Evolutionary conservation across 2,113 vertebrate species (phyloP), one percentile per base, ranked within the genome.

Genomic region (Lipotes vexillifer): DNA sequence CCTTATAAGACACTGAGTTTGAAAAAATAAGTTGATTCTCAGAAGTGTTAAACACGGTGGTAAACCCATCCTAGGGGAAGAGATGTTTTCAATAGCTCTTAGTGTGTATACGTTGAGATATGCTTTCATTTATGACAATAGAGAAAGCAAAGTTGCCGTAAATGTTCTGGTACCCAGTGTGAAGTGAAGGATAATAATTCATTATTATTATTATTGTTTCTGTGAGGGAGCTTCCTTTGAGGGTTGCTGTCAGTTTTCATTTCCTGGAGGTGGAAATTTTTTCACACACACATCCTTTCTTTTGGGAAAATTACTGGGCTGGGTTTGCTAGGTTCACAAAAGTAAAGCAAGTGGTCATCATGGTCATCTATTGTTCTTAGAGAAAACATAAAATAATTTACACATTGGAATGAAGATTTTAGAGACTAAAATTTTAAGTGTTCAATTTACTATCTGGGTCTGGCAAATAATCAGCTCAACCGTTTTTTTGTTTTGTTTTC

Each of bases 331-430:
- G 52, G 10, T 57, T 90, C 52, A 55, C 5, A 65, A 41, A 46
- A 85, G 25, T 23, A 78, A 68, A 92, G 49, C 18, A 44, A 63
- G 5, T 15, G n/a, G 10, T 75, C 15, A 11, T 14, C 5, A 14
- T 2, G 15, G 13, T 31, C 6, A 61, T 36, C 65, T 55, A 3
- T 31, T 81, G 5, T 66, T 78, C 23, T 52, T 27, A 61, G 71
- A 87, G 65, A 57, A 94, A 96, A 25, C 23, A 71, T 29, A 57
- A 75, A 80, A 55, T 82, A 41, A 36, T 52, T 61, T 9, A 46
- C 17, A 84, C 75, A 59, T 78, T 74, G 77, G 7, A 68, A 15
- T 46, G 29, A 74, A 94, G 9, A 49, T 57, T 66, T 96, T 71
- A 55, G 29, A 55, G 14, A 31, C 38, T 55, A 31, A 81, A 81